Conservation (phyloP, 2,113 vertebrate species). For the Epinephelus moara region DNA sequence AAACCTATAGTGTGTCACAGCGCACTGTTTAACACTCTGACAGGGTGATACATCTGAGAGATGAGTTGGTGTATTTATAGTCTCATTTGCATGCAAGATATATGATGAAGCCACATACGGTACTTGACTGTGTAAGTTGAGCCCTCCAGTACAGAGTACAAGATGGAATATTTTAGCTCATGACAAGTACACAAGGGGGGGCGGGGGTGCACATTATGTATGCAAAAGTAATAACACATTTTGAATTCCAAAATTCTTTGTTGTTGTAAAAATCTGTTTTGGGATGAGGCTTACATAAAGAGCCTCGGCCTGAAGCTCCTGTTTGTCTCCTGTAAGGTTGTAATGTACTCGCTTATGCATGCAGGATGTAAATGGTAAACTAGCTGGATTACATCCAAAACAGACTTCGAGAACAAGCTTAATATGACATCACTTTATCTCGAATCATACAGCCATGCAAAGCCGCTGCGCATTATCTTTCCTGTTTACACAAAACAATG, state of each 20-base stretch:
- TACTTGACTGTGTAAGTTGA: constrained; percentile 57
- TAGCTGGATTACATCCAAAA: constrained; percentile 55
- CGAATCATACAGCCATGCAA: constrained; percentile 5
- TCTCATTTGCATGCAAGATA: constrained; percentile 72
- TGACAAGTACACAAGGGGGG: constrained; percentile 32
- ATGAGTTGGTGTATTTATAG: constrained; percentile 66
- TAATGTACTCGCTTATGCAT: constrained; percentile 12
- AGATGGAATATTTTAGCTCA: constrained; percentile 52
- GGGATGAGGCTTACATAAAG: constrained; percentile 47
- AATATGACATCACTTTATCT: constrained; percentile 36
- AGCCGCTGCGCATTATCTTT: constrained; percentile 3
- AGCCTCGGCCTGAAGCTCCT: constrained; percentile 30
- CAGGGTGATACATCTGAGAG: constrained; percentile 51
- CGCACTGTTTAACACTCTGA: constrained; percentile 9
- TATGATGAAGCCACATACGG: constrained; percentile 63
- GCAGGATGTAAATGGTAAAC: constrained; percentile 36
- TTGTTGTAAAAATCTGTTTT: constrained; percentile 54
- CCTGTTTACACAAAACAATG: constrained; percentile 19
- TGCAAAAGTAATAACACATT: constrained; percentile 42
- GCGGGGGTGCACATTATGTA: constrained; percentile 30
- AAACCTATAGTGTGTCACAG: constrained; percentile 16
- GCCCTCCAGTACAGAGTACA: constrained; percentile 31
- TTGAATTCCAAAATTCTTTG: constrained; percentile 57
- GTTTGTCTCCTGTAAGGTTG: constrained; percentile 58
- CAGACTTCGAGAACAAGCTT: constrained; percentile 30